Base-by-base conservation (phyloP, 2,888 invertebrate genomes). In the Salticus scenicus region DNA sequence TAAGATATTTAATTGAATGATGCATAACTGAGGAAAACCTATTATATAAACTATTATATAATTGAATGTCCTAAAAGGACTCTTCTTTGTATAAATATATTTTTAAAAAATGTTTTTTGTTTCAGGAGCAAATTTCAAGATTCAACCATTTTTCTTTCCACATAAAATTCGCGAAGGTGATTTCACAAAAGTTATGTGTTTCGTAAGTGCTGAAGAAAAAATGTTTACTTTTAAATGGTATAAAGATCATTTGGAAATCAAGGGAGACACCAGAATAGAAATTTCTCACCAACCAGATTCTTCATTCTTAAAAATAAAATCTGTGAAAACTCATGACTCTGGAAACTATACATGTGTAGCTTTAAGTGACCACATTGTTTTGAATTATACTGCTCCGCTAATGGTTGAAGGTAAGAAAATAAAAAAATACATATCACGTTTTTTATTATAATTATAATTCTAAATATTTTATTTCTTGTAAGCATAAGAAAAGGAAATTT, bases 81-180 rank as follows among this genome's bases (percentile, higher is more conserved):
- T n/a, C n/a, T n/a, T n/a, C n/a, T n/a, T n/a, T n/a, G n/a, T n/a
- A n/a, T n/a, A n/a, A n/a, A n/a, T n/a, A n/a, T n/a, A n/a, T n/a
- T n/a, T n/a, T n/a, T n/a, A n/a, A n/a, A n/a, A 17, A 2, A 47
- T 47, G 2, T 2, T 57, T 75, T 31, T 33, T 57, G 5, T 84
- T 85, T 66, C n/a, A 85, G 85, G 31, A 24, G 7, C 30, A 20
- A 41, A 67, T 12, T 57, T 14, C 1, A 76, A 72, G 72, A 87
- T 87, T 1, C 87, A 83, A 14, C 87, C 87, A 2, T 87, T 87
- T 27, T 33, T 41, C 14, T 87, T 87, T 28, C 87, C 87, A 0
- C 41, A 42, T n/a, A 87, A 76, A 12, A 41, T 87, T 8, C 31
- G 74, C 0, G 85, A 81, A 77, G 87, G 87, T 4, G 79, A 81